Base-by-base conservation (phyloP, 2,888 invertebrate species). In the Orthosia gracilis region DNA sequence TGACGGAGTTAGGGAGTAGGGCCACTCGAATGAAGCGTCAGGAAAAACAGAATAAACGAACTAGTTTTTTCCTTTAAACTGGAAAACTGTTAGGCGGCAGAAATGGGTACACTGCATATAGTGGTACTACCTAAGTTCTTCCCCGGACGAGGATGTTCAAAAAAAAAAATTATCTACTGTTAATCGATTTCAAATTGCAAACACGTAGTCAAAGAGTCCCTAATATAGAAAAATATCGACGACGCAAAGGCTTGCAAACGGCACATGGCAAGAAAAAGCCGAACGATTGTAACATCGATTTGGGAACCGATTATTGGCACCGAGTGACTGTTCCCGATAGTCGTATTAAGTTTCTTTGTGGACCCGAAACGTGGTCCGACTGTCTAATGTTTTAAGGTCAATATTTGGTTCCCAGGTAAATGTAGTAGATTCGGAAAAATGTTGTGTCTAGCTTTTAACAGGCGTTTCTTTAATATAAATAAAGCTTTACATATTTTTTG, bases 311-410 rank as follows among this genome's bases (percentile, higher is more conserved):
- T 82, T 80, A 80, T 69, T 58, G 65, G 65, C 69, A 82, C 58
- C 83, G 65, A 80, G 83, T 82, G 68, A 78, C 54, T 71, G 71
- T 59, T 78, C 68, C 58, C 83, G 64, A 82, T 69, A 57, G 83
- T 68, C 80, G 52, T 65, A 82, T 82, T 77, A 71, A 61, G 78
- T 82, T 76, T 65, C 45, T 68, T 82, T 77, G 65, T 47, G 63
- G 68, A 21, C 5, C 47, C 21, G 66, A 18, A 40, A 69, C 80
- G 80, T 78, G 80, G 55, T 49, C 31, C 23, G 80, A 72, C 13
- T 69, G 50, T 15, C 17, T 17, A 80, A 26, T 40, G 58, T 72
- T 65, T 69, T 15, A 49, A 72, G 71, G 65, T 77, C 52, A 50
- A 61, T 61, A 65, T 65, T 67, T 15, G 13, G 45, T 58, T n/a